phyloP scores from a whole-genome alignment of 2,888 invertebrate species.

The Melanostoma scalare region DNA sequence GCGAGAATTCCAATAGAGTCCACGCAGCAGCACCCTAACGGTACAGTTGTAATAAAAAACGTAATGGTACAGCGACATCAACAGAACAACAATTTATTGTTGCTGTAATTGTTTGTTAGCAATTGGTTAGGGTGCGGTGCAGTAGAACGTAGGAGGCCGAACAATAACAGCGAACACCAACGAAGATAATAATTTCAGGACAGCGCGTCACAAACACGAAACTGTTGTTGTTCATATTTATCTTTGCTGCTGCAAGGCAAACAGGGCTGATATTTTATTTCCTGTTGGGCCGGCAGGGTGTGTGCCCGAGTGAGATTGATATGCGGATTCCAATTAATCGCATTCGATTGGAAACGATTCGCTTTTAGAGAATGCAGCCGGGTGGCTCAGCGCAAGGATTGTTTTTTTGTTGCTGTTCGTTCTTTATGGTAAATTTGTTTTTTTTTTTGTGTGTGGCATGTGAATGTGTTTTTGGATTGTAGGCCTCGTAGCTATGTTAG shows the following conservation, averaged over 20 bases:
- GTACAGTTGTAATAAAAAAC: background rate
- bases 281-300: conserved; percentile 8
- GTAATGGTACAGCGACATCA: conserved; percentile 51
- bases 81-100: conserved; percentile 68
- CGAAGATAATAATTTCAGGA: background rate
- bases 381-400: background rate
- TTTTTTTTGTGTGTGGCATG: conserved; percentile 1
- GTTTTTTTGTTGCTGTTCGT: background rate
- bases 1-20: conserved; percentile 36
- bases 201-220: conserved; percentile 14
- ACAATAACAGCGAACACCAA: conserved; percentile 11
- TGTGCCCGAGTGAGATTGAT: conserved; percentile 64
- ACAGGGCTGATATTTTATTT: conserved; percentile 67
- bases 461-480: conserved; percentile 24
- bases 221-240: conserved; percentile 62
- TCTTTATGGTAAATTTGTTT: background rate
- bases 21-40: conserved; percentile 5
- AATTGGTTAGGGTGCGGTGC: background rate
- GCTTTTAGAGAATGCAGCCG: conserved; percentile 25
- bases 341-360: conserved; percentile 70
- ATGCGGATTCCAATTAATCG: conserved; percentile 73
- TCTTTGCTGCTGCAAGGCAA: conserved; percentile 63
- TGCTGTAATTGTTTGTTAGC: conserved; percentile 62
- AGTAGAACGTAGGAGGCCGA: background rate
- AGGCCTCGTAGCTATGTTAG: conserved; percentile 38